A percentile compares a stretch with the other conserved stretches of the same genome.
These are phyloP conservation scores for Exephanes ischioxanthus DNA, from an alignment of 2,888 invertebrate species.

Conservation along the genomic window DNA sequence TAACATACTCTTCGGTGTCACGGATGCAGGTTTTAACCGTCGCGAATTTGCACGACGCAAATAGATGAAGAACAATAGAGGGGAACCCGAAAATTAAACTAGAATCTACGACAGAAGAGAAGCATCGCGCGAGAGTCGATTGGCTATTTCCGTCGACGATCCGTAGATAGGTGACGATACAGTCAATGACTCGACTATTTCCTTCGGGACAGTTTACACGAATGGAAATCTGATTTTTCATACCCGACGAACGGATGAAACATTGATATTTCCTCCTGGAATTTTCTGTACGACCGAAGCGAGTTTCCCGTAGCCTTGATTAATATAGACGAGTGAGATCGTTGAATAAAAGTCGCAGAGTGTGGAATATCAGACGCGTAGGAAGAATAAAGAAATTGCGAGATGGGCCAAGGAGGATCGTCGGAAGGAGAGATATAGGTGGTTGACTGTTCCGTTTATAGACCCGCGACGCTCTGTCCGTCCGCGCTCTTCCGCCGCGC, in stretches of 20 bases:
- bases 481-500: constrained; percentile 52
- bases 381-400: constrained; percentile 49
- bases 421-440: constrained; percentile 39
- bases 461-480: constrained; percentile 41
- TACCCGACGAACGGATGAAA: no score
- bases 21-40: not conserved
- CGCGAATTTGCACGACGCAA: not conserved
- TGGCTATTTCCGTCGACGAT: constrained; percentile 54
- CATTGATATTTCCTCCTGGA: no score
- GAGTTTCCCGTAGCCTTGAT: constrained; percentile 8
- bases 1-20: not conserved
- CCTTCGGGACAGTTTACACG: no score
- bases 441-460: constrained; percentile 66
- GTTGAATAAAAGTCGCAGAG: not conserved
- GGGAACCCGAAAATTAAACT: constrained; percentile 31
- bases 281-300: not conserved
- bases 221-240: no score
- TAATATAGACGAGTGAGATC: not conserved
- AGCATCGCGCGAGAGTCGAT: constrained; percentile 39
- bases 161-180: constrained; percentile 10
- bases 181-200: not conserved
- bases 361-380: constrained; percentile 24
- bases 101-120: constrained; percentile 36
- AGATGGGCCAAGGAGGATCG: constrained; percentile 48
- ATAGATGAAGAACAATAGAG: constrained; percentile 1